These are phyloP conservation scores for Lepas anatifera DNA, from an alignment of 2,888 invertebrate genomes.

Conservation along the genomic window DNA sequence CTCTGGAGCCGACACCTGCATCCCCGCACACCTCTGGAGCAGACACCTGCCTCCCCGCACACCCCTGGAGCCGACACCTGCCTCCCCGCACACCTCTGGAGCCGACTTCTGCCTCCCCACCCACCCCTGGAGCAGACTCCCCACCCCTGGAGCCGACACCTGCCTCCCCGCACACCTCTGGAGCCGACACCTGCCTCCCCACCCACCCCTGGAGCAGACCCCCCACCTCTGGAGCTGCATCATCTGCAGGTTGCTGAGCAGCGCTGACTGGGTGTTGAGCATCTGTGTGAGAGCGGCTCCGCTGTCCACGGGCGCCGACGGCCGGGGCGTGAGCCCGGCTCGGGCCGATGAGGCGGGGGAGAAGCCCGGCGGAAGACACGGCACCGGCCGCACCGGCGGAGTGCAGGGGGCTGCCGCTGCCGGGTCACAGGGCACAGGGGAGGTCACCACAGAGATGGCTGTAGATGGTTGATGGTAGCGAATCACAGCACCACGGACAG, in stretches of 20 bases:
- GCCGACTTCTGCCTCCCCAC: too few species aligned
- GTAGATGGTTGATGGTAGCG: neutral
- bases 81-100: too few species aligned
- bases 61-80: too few species aligned
- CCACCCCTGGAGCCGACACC: too few species aligned
- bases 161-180: too few species aligned
- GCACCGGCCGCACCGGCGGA: too few species aligned
- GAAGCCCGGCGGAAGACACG: slow-evolving; percentile 2
- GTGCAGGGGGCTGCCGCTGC: too few species aligned
- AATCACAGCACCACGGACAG: neutral
- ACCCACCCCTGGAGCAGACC: neutral
- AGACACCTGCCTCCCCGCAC: too few species aligned
- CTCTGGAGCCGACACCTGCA: too few species aligned
- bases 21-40: too few species aligned
- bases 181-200: too few species aligned
- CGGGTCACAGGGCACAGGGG: neutral
- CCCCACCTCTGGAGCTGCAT: slow-evolving; percentile 1
- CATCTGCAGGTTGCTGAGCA: slow-evolving; percentile 7
- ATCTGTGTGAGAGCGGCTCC: neutral
- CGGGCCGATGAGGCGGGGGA: neutral
- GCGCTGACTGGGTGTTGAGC: neutral
- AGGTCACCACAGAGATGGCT: neutral
- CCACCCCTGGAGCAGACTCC: too few species aligned
- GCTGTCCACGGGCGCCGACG: neutral
- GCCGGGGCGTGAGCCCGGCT: neutral